These are phyloP conservation scores for Endomychus coccineus DNA, from an alignment of 2,888 invertebrate species.

Conservation along the genomic window DNA sequence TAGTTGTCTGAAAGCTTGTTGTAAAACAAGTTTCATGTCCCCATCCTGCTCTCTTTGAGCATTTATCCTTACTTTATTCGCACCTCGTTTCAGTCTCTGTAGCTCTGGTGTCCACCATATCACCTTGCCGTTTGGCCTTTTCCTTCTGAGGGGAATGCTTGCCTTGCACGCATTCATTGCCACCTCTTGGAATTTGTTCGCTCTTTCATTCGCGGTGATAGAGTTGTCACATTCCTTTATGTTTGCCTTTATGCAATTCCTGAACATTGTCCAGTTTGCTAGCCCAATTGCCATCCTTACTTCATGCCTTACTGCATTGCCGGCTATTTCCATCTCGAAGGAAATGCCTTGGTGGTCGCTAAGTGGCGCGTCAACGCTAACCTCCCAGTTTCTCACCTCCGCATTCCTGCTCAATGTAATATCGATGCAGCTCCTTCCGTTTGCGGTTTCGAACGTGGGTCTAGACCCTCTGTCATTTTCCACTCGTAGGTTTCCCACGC, in stretches of 20 bases:
- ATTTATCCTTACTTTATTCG: neutral
- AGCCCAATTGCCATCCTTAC: neutral
- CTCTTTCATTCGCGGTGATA: conserved; percentile 3
- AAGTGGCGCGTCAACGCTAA: conserved; percentile 15
- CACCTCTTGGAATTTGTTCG: conserved; percentile 2
- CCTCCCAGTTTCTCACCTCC: conserved; percentile 10
- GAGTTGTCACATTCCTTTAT: neutral
- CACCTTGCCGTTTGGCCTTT: neutral
- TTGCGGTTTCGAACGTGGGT: conserved; percentile 16
- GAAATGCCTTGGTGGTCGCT: conserved; percentile 18
- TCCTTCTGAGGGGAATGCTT: conserved; percentile 4
- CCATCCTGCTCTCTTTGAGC: conserved; percentile 7
- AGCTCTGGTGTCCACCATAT: conserved; percentile 9
- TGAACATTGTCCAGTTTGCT: neutral
- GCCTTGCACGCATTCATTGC: conserved; percentile 9
- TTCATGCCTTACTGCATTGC: neutral
- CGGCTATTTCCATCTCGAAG: neutral
- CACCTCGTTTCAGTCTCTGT: neutral
- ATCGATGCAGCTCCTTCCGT: conserved; percentile 20
- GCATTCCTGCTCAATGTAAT: conserved; percentile 12
- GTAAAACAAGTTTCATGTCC: neutral
- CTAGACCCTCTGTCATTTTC: conserved; percentile 8
- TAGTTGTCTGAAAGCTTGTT: neutral
- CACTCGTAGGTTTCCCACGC: conserved; percentile 6
- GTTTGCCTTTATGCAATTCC: neutral